Base-by-base conservation (phyloP, 2,113 vertebrate species). In the Neolamprologus caudopunctatus region DNA sequence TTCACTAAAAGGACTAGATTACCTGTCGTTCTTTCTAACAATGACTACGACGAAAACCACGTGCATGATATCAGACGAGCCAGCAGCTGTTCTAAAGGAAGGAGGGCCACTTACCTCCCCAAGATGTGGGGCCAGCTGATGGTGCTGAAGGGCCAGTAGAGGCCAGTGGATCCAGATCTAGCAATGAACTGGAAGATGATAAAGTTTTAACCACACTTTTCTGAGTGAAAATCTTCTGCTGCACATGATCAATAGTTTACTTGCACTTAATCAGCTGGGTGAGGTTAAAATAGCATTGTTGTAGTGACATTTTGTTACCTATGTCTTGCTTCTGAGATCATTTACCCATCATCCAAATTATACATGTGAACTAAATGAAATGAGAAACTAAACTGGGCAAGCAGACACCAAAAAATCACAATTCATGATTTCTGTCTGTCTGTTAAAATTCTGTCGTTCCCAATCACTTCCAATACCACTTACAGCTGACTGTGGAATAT, bases 101-200 rank as follows among this genome's bases (percentile, higher is more conserved):
- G 12, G 9, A 54, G 2, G 2, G 2, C 21, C 8, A 66, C 87
- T 88, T 96, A 99, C 98, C 99, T 97, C 98, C 99, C 99, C 99
- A 99, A 88, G 97, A 97, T 68, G 97, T 96, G 24, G 96, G 95
- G 14, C 97, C 92, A 8, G 97, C 93, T 11, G 97, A 93, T 8
- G 97, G 91, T 19, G 94, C 97, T 80, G 96, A 92, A 2, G 90
- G 96, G 37, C 96, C 95, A 17, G 92, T 97, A 91, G 94, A 98
- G 96, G 95, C 98, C 94, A 95, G 97, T 3, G 96, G 98, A 86
- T 99, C 98, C 92, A 99, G 97, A 89, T 99, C 99, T 95, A 99
- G 95, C 94, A 99, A 97, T 92, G 99, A 98, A 87, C 97, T 99
- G 50, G 90, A 96, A n/a, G 5, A n/a, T 8, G 16, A 21, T 9